These are phyloP conservation scores for Lacerta viridis DNA, from an alignment of 2,797 vertebrate species.

Conservation along the genomic window DNA sequence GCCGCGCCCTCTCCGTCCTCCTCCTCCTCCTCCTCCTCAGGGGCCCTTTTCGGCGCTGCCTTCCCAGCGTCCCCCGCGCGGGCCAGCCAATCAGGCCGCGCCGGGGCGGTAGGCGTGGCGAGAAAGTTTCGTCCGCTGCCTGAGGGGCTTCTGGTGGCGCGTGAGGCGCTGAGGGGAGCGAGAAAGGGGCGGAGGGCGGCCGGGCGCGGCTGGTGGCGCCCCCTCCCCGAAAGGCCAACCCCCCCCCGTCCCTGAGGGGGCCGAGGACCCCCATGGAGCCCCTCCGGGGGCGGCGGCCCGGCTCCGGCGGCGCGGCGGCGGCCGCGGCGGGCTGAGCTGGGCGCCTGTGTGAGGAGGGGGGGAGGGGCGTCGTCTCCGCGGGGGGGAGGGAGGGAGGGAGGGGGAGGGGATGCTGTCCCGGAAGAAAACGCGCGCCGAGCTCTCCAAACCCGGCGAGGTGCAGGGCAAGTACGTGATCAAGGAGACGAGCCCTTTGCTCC, in stretches of 20 bases:
- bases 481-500: slow-evolving; percentile 95
- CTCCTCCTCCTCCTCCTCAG: not conserved
- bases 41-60: not conserved
- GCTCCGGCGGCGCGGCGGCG: slow-evolving; percentile 36
- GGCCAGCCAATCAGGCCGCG: not conserved
- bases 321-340: not conserved
- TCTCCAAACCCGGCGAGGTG: slow-evolving; percentile 95
- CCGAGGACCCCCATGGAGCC: slow-evolving; percentile 32
- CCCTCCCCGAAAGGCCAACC: too few species aligned
- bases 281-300: too few species aligned
- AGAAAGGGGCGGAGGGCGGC: not conserved
- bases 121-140: not conserved
- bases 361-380: slow-evolving; percentile 28
- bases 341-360: not conserved
- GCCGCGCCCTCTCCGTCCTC: not conserved
- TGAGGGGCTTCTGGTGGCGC: too few species aligned
- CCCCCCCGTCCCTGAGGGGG: not conserved
- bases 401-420: slow-evolving; percentile 76
- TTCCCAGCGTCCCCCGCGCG: slow-evolving; percentile 19
- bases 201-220: too few species aligned
- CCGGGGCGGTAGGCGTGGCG: slow-evolving; percentile 29
- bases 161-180: slow-evolving; percentile 18
- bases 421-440: slow-evolving; percentile 98
- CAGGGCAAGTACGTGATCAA: slow-evolving; percentile 99
- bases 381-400: not conserved